Evolutionary conservation across 2,113 vertebrate species (phyloP), one percentile per base, ranked within the genome.

Genomic region (Heteronetta atricapilla): DNA sequence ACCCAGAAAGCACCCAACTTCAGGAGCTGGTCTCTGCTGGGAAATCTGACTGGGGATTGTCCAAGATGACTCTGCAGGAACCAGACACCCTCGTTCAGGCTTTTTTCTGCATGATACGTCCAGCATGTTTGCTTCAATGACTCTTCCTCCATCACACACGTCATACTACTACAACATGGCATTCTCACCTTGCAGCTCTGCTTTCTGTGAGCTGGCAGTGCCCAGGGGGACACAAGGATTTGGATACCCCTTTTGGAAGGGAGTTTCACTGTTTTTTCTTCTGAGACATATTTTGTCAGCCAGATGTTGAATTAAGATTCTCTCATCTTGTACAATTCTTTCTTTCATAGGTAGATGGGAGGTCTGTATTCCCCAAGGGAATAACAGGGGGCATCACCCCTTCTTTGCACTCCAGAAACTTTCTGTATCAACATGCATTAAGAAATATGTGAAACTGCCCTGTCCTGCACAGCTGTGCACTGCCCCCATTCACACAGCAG

Each of bases 361-460:
- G 26, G 4, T 26, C 34, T 26, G 25, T 29, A 25, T 50, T 1
- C 13, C 33, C 8, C 18, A 9, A 62, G 22, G 44, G 20, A 74
- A 25, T 5, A 58, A 70, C 0, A 0, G n/a, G 12, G 75, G 11
- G 3, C 40, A 46, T 11, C 25, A 1, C 17, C 4, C 2, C 2
- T 60, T 36, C 42, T 76, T 44, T 22, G 3, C 13, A 9, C 31
- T 31, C 29, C 74, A 34, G 31, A 3, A 28, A 44, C 52, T 11
- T 29, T 42, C 23, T 16, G n/a, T 20, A 11, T 34, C 62, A 67
- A 4, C 0, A 0, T 3, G 38, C 1, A 12, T 48, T n/a, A 48
- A 33, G 44, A n/a, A 8, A 33, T 15, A 31, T 40, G 31, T 5
- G 22, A 59, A 6, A 13, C 1, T 26, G 12, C 23, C 15, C 23